phyloP scores from a whole-genome alignment of 2,888 invertebrate species.

The Galeruca laticollis region DNA sequence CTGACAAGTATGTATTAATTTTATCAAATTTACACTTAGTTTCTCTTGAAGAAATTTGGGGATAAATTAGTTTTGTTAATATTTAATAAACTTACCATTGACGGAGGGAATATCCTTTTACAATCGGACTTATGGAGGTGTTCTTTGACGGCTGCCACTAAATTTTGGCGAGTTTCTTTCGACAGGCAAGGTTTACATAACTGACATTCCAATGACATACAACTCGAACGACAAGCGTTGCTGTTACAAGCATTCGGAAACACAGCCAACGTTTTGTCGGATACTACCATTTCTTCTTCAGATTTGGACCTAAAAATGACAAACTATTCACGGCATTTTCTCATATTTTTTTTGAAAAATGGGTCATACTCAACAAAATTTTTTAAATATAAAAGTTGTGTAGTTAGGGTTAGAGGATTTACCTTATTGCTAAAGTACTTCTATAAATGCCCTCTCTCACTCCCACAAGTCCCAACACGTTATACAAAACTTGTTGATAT shows the following conservation, averaged over 20 bases:
- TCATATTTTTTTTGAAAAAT: too few relatives aligned
- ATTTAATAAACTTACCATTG: constrained; percentile 67
- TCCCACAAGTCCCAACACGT: constrained; percentile 84
- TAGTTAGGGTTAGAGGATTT: constrained; percentile 28
- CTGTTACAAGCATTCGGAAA: constrained; percentile 76
- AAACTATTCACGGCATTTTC: too few relatives aligned
- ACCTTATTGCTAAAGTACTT: constrained; percentile 66
- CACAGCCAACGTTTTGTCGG: constrained; percentile 85
- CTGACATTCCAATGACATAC: constrained; percentile 77
- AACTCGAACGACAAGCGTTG: constrained; percentile 71
- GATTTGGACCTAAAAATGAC: constrained; percentile 49
- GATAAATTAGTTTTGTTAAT: neutral
- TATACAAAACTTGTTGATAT: constrained; percentile 93
- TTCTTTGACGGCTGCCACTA: constrained; percentile 82
- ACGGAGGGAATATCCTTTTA: constrained; percentile 84
- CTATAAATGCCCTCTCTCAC: constrained; percentile 70
- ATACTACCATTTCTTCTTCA: constrained; percentile 66
- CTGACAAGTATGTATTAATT: too few relatives aligned
- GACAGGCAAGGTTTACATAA: constrained; percentile 85
- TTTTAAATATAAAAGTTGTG: too few relatives aligned
- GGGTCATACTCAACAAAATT: too few relatives aligned
- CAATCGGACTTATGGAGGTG: constrained; percentile 85
- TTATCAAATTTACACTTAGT: too few relatives aligned
- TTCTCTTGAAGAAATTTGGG: too few relatives aligned
- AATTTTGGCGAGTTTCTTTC: constrained; percentile 69